Conservation (phyloP, 2,888 invertebrate genomes). For the Antheraea yamamai region DNA sequence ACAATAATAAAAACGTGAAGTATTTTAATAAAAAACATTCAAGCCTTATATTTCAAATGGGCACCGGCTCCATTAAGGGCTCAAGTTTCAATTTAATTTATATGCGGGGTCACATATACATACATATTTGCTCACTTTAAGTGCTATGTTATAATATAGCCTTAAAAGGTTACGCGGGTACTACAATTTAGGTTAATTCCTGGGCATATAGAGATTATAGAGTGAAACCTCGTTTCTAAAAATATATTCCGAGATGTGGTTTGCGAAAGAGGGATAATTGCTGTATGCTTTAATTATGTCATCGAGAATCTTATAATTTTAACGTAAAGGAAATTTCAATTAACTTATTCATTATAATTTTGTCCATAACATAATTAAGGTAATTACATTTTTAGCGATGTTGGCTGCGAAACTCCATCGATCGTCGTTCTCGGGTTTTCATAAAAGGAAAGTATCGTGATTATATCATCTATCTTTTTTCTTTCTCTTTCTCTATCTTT, state of each 20-base stretch:
- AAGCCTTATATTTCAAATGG: background rate
- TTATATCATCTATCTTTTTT: too few species aligned
- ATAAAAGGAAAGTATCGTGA: too few species aligned
- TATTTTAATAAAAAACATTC: background rate
- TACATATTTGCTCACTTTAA: slow-evolving; percentile 49
- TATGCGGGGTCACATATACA: slow-evolving; percentile 58
- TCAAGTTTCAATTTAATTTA: slow-evolving; percentile 50
- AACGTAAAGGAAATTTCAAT: background rate
- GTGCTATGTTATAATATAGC: slow-evolving; percentile 31
- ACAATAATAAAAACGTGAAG: background rate
- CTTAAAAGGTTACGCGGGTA: slow-evolving; percentile 27
- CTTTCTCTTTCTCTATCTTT: too few species aligned
- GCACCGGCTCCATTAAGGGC: slow-evolving; percentile 51
- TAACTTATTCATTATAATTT: background rate
- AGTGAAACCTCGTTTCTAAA: slow-evolving; percentile 1
- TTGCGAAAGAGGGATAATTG: background rate
- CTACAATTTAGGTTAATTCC: slow-evolving; percentile 19
- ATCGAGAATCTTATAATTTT: background rate
- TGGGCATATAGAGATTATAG: background rate
- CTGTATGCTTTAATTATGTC: background rate
- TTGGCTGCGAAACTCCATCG: too few species aligned
- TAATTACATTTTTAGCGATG: too few species aligned
- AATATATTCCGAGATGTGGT: background rate
- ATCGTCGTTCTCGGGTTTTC: too few species aligned
- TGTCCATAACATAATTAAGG: too few species aligned